Base-by-base conservation (phyloP, 1,140 invertebrate species). In the Hetaerina americana region DNA sequence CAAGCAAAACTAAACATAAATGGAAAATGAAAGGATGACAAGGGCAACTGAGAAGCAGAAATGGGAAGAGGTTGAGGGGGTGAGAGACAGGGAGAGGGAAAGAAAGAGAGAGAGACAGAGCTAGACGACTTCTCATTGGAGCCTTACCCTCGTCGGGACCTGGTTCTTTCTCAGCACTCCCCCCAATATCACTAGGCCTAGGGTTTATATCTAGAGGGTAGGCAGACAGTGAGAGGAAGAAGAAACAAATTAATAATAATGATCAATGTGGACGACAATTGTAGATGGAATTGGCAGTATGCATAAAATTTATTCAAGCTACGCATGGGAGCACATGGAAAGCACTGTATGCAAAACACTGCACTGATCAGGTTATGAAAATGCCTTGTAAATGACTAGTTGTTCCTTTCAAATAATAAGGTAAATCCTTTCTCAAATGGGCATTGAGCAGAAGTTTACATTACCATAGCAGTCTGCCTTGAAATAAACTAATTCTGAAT, bases 21-120 rank as follows among this genome's bases (percentile, higher is more conserved):
- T n/a, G n/a, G 22, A 57, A 12, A 57, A 12, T 57, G 84, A 81
- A 81, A 80, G 81, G 79, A 81, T 70, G 69, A 69, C 71, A 76
- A 73, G 72, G 67, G 69, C 72, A 74, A 73, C 72, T 71, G 75
- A 72, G 66, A 76, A 57, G 12, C 22, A 74, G 68, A 70, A 74
- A 74, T 72, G 27, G 68, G 79, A 75, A 76, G 73, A 78, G 79
- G 77, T n/a, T n/a, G 76, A 26, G 22, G 24, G 40, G 71, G 26
- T 67, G 12, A 66, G 66, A 24, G n/a, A n/a, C n/a, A n/a, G n/a
- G n/a, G 71, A 74, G 27, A 69, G 68, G 66, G 69, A 75, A 69
- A 72, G 69, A 77, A 73, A 24, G 22, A 26, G 67, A 68, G 67
- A 28, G 67, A 68, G 1, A 12, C 12, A 12, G 49, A 12, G 49